These are phyloP conservation scores for Leptopilina drosophilae DNA, from an alignment of 2,888 invertebrate species.

Conservation along the genomic window DNA sequence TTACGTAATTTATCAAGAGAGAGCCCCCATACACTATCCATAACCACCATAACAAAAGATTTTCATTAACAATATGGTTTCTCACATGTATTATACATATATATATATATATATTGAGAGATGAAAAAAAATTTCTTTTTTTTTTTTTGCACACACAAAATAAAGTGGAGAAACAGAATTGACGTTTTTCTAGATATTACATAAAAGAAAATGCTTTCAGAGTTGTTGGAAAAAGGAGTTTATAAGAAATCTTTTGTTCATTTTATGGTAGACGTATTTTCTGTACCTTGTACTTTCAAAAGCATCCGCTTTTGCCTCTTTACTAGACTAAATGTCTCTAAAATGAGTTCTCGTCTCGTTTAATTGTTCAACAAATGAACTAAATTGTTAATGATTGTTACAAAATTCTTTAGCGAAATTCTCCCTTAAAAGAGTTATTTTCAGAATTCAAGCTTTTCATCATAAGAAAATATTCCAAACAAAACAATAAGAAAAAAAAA, in stretches of 20 bases:
- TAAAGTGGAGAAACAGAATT: conserved; percentile 22
- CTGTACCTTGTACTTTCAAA: conserved; percentile 18
- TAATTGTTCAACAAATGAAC: conserved; percentile 32
- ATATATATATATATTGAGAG: background rate
- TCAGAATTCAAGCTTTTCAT: too few relatives aligned
- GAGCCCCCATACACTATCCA: background rate
- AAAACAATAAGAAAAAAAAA: background rate
- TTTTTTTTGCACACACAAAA: background rate
- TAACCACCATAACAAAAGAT: conserved; percentile 1
- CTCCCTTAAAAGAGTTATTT: too few relatives aligned
- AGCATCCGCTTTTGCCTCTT: conserved; percentile 21
- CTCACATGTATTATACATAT: background rate
- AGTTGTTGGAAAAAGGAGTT: conserved; percentile 21
- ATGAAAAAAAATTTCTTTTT: background rate
- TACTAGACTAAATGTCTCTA: conserved; percentile 29
- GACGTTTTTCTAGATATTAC: background rate
- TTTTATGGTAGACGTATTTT: conserved; percentile 27
- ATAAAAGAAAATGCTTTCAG: conserved; percentile 15
- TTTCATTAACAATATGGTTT: conserved; percentile 32
- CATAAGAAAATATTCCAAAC: too few relatives aligned
- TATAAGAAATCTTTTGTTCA: conserved; percentile 24
- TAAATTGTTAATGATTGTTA: conserved; percentile 21
- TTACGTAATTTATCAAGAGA: conserved; percentile 10
- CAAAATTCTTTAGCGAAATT: conserved; percentile 5
- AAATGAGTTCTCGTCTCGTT: conserved; percentile 22